Base-by-base conservation (phyloP, 2,797 vertebrate genomes). In the Tenualosa ilisha region DNA sequence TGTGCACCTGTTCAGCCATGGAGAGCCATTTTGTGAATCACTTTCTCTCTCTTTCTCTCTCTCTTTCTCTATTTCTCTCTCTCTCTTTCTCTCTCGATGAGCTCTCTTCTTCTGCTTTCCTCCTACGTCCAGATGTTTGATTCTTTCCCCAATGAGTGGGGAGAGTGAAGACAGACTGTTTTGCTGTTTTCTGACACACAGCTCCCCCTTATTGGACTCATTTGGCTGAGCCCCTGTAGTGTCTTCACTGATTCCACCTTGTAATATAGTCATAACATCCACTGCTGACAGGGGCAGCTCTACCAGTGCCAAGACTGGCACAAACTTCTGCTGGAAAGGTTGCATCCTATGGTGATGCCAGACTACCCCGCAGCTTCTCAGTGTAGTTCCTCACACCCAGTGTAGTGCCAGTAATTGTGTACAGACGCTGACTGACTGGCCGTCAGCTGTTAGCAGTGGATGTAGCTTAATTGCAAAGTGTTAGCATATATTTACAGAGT, bases 241-340 rank as follows among this genome's bases (percentile, higher is more conserved):
- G 40, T 46, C 17, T 46, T 79, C 40, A 7, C 15, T 9, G 20
- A 6, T 79, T 22, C 7, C 20, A 46, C 37, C 72, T 22, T 6
- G 8, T 79, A 79, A 79, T 79, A 46, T 20, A 79, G 40, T 79
- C 40, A 79, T 46, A 17, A 79, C 72, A 79, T 43, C 43, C 22
- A 46, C 40, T 20, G 40, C 46, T 79, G 68, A 75, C 68, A 75
- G 68, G 15, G 65, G 65, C 65, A 17, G 12, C 26, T 72, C 24
- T 15, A 40, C 3, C 31, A 40, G 26, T 5, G 68, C 68, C 37
- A 75, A 75, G 68, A 75, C 15, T 75, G 40, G 37, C 72, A 79
- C 72, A 46, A 22, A 22, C 72, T 46, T 7, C 40, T 79, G 72
- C 72, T 79, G 72, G 72, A 79, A 79, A 46, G 40, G 72, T 75